Percentiles rank a stretch among this genome's conserved stretches.
Conservation (phyloP, 2,888 invertebrate species). For the Stenodera caucasica region DNA sequence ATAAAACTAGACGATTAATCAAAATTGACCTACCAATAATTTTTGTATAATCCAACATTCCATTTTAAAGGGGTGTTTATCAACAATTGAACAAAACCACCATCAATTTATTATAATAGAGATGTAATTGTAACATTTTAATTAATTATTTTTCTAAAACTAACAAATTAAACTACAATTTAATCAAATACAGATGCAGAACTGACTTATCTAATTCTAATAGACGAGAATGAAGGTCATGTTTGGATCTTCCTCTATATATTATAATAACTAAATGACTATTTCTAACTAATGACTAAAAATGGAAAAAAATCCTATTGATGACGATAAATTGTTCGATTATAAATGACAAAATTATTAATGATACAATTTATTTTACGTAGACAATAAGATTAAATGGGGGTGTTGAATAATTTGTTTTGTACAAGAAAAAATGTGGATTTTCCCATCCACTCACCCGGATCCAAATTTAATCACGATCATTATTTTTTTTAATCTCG, state of each 20-base stretch:
- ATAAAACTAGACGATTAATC: too few relatives aligned
- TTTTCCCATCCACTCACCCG: conserved; percentile 1
- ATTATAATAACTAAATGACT: too few relatives aligned
- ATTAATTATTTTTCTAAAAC: background rate
- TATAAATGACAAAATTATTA: background rate
- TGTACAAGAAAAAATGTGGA: background rate
- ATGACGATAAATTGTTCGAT: background rate
- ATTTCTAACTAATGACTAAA: background rate
- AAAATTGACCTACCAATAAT: background rate
- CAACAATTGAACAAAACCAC: too few relatives aligned
- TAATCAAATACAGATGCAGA: conserved; percentile 17
- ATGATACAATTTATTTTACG: background rate
- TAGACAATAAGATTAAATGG: background rate
- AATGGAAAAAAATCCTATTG: background rate
- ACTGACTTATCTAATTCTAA: conserved; percentile 23
- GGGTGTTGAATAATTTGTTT: background rate
- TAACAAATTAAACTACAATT: too few relatives aligned
- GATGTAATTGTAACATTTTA: background rate
- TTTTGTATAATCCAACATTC: background rate
- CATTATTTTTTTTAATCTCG: background rate
- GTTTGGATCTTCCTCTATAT: conserved; percentile 21
- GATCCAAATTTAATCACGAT: background rate
- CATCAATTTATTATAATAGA: background rate
- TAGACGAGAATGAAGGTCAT: conserved; percentile 25
- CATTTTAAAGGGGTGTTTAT: background rate